These are phyloP conservation scores for Brachionus koreanus DNA, from an alignment of 1,140 invertebrate genomes.

Conservation along the genomic window DNA sequence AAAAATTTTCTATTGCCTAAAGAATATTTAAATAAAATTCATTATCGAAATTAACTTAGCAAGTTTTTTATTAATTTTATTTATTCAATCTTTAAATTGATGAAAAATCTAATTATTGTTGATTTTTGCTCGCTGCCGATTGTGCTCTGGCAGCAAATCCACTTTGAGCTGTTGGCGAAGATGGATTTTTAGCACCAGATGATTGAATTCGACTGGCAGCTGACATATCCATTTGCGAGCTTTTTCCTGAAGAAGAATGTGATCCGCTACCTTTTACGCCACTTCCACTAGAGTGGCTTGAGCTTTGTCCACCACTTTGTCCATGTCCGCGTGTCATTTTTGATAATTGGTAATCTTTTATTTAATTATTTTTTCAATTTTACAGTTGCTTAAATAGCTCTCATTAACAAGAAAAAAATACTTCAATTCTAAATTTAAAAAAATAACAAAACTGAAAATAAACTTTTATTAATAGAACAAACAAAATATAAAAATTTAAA, in stretches of 20 bases:
- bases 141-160: conserved; percentile 18
- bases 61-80: too few relatives aligned
- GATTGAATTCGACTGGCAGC: conserved; percentile 22
- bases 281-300: background rate
- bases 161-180: background rate
- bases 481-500: too few relatives aligned
- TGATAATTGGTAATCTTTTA: background rate
- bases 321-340: background rate
- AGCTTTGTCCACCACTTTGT: background rate
- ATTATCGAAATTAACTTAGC: too few relatives aligned
- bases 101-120: background rate
- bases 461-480: too few relatives aligned
- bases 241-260: background rate
- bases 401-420: too few relatives aligned
- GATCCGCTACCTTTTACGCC: background rate
- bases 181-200: background rate
- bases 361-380: background rate
- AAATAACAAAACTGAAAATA: too few relatives aligned
- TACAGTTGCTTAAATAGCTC: background rate
- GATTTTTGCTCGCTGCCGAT: background rate
- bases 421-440: too few relatives aligned
- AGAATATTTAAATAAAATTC: background rate
- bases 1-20: background rate
- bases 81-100: background rate
- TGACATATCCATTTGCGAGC: background rate